Percentiles rank a stretch among this genome's conserved stretches.
Evolutionary conservation across 2,113 vertebrate species (phyloP).

Genomic region (Lipotes vexillifer): DNA sequence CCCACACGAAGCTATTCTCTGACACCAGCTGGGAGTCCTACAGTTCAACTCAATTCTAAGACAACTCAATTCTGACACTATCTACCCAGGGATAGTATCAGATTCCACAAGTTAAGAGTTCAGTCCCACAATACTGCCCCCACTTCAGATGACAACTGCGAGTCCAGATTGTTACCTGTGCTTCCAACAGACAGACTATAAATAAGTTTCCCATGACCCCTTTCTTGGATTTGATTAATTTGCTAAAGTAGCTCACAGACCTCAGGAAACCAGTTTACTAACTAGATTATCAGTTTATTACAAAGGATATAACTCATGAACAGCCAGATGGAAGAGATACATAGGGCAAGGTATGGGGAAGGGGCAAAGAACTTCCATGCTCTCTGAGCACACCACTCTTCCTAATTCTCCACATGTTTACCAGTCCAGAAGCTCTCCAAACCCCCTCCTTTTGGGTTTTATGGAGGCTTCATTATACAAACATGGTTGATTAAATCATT

Average conservation of each 20-base stretch:
- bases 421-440: background rate
- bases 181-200: background rate
- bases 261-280: background rate
- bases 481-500: background rate
- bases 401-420: background rate
- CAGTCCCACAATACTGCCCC: background rate
- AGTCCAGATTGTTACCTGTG: background rate
- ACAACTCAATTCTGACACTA: background rate
- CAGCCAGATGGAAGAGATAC: background rate
- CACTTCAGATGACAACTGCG: background rate
- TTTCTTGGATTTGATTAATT: background rate
- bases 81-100: background rate
- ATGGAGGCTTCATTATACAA: background rate
- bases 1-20: background rate
- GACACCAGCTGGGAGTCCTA: background rate
- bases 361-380: background rate
- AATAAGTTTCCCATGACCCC: background rate
- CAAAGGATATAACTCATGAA: background rate
- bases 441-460: background rate
- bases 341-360: background rate
- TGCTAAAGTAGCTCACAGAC: background rate
- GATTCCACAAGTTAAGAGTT: background rate
- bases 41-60: background rate
- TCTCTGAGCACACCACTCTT: background rate
- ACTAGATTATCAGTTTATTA: background rate